phyloP scores from a whole-genome alignment of 2,113 vertebrate genomes.

The Gallinago paraguaiae region DNA sequence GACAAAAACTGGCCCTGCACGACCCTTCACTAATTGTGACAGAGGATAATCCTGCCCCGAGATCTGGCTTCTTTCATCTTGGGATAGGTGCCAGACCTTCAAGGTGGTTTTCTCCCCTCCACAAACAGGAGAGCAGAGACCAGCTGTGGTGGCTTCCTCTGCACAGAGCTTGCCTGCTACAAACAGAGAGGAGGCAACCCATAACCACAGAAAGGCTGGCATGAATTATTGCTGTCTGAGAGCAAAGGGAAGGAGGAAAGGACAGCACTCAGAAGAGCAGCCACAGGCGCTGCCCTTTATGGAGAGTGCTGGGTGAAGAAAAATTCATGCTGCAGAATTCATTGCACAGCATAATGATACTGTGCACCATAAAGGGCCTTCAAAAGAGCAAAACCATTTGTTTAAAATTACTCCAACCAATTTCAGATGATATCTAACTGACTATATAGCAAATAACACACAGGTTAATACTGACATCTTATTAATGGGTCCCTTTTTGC shows the following conservation, averaged over 20 bases:
- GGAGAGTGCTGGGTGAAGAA: neutral
- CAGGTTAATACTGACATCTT: slow-evolving; percentile 21
- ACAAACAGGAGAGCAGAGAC: neutral
- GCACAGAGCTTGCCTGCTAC: neutral
- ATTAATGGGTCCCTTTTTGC: slow-evolving; percentile 26
- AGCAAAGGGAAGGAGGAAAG: neutral
- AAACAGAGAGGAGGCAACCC: neutral
- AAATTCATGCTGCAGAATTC: slow-evolving; percentile 43
- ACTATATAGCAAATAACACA: slow-evolving; percentile 22
- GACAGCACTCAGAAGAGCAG: neutral
- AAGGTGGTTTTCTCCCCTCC: neutral
- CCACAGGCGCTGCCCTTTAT: neutral
- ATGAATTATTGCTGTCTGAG: neutral
- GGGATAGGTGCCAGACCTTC: accelerated
- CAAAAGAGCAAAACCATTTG: slow-evolving; percentile 47
- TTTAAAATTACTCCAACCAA: slow-evolving; percentile 27
- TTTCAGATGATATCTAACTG: slow-evolving; percentile 31
- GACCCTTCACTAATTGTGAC: neutral
- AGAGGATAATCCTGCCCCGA: neutral
- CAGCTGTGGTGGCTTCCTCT: neutral
- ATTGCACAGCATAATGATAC: neutral
- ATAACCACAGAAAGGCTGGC: neutral
- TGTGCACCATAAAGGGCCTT: neutral
- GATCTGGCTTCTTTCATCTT: neutral
- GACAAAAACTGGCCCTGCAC: neutral